Base-by-base conservation (phyloP, 2,113 vertebrate species). In the Leptosomus discolor region DNA sequence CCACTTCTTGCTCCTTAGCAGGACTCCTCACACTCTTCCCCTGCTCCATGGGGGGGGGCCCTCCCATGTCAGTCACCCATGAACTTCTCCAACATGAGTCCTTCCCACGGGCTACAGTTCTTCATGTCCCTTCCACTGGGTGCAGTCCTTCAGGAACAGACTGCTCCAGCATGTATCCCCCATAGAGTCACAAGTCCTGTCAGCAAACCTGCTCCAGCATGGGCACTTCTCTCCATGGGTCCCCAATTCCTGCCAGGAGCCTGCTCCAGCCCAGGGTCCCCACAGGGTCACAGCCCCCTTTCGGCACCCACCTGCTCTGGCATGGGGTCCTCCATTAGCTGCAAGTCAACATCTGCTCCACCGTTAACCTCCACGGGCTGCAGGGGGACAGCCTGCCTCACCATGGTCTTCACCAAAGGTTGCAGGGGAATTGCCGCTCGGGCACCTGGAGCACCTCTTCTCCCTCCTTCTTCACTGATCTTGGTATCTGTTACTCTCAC, bases 401-500 rank as follows among this genome's bases (percentile, higher is more conserved):
- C 41, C 41, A 34, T 46, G 41, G 30, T 23, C 30, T 67, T 45
- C 32, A 3, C 7, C 64, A 17, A 0, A 2, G 41, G 30, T 30
- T 67, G 64, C 15, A 46, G 30, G 64, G 9, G 39, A 65, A 65
- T 4, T 34, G 36, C 34, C 48, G 17, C 23, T 36, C 45, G 1
- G 3, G 36, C 0, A 0, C 27, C 36, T 39, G 48, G 19, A 54
- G 29, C 34, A 69, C 1, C 34, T 69, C 17, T 8, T 50, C 5
- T 34, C 15, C 24, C 22, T 50, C 17, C 22, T 36, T 15, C 67
- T 36, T 19, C 15, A 20, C 67, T 29, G 34, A 15, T 26, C 24
- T 22, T 37, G 48, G n/a, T 29, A 13, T 5, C n/a, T 30, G 43
- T 1, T 26, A 8, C 65, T 68, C 22, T 46, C 26, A 21, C 18